Percentiles rank a stretch among this genome's conserved stretches.
Evolutionary conservation across 2,113 vertebrate species (phyloP).

Genomic region (Gavialis gangeticus): DNA sequence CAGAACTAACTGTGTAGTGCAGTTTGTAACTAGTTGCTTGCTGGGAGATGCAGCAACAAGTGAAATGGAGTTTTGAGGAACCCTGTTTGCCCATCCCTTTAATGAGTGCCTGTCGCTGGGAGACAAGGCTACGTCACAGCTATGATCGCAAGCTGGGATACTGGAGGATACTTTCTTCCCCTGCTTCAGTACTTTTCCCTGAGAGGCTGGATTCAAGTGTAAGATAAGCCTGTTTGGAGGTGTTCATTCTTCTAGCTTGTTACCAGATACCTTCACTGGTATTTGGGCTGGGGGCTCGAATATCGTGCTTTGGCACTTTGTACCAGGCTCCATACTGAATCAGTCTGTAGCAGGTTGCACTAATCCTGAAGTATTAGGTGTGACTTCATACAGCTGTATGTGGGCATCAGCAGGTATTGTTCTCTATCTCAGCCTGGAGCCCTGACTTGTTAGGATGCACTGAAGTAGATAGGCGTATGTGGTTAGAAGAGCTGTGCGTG

Average conservation of each 20-base stretch:
- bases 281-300: background rate
- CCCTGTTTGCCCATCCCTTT: background rate
- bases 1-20: fast-evolving
- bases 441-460: background rate
- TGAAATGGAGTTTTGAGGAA: background rate
- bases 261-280: background rate
- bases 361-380: background rate
- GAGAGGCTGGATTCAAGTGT: background rate
- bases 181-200: fast-evolving
- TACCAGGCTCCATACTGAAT: background rate
- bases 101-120: background rate
- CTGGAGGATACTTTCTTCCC: fast-evolving
- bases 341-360: fast-evolving
- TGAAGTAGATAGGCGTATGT: background rate
- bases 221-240: background rate
- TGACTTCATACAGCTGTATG: background rate
- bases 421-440: background rate
- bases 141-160: background rate
- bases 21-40: background rate
- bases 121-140: background rate
- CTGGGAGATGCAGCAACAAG: fast-evolving
- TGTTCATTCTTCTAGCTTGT: background rate
- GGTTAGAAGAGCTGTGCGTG: fast-evolving
- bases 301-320: fast-evolving
- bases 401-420: background rate